Evolutionary conservation across 2,888 invertebrate genomes (phyloP), one percentile per base, ranked within the genome.

Genomic region (Zeuzera pyrina): DNA sequence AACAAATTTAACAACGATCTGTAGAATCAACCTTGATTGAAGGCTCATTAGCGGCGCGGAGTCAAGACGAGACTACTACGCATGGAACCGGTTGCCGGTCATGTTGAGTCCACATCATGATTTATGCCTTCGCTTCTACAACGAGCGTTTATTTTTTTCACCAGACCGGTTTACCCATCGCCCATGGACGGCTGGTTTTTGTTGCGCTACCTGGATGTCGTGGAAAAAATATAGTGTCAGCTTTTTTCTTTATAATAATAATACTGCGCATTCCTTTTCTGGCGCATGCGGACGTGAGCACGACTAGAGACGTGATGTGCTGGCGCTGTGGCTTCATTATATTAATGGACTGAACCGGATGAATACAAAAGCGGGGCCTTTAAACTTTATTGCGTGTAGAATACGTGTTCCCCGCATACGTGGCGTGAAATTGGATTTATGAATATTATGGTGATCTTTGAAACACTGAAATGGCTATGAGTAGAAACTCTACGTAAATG

Each of bases 241-340:
- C 50, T 65, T 70, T 73, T 73, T 72, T 67, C 56, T 49, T 57
- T 46, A 63, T 72, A 76, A 71, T 79, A 83, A 81, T 79, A 83
- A 83, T 81, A 79, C 55, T 59, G 62, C 68, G 58, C 76, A 78
- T 79, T 78, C 77, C 78, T 74, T 76, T 72, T 72, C 70, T 70
- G 65, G 72, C 66, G 56, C 71, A 77, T 61, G 73, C 77, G 77
- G 77, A 76, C 77, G 72, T 74, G 68, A 69, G 42, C 58, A 56
- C 58, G 52, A 57, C 56, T 53, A 57, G 57, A 55, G 52, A 57
- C 77, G 77, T 81, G 79, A 77, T 64, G 64, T 56, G 74, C 62
- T 60, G 62, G 61, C 64, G 62, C 59, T 70, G 77, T 71, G 64
- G 74, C 71, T 76, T 74, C 74, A 77, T 81, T 79, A 76, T 71